Conservation (phyloP, 2,888 invertebrate species). For the Chrysolina americana region DNA sequence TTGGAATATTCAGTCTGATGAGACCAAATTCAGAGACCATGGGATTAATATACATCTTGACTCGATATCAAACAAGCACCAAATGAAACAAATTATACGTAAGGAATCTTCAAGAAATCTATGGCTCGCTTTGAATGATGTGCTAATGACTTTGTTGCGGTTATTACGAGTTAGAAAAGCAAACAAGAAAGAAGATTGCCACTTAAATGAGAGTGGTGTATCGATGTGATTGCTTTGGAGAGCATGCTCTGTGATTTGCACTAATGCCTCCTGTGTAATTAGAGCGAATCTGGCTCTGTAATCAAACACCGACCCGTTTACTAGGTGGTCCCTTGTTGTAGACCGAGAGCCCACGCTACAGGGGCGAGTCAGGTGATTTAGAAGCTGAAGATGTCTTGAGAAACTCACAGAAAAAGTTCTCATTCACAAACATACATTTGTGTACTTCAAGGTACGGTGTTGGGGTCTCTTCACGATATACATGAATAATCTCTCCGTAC, state of each 20-base stretch:
- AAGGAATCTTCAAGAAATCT: not conserved
- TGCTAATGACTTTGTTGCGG: conserved; percentile 28
- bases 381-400: not conserved
- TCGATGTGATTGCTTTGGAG: conserved; percentile 38
- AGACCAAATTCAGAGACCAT: not conserved
- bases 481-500: no score
- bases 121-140: conserved; percentile 5
- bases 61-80: not conserved
- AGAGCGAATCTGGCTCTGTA: conserved; percentile 55
- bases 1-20: not conserved
- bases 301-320: conserved; percentile 53
- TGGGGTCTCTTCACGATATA: no score
- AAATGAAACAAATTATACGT: not conserved
- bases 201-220: conserved; percentile 44
- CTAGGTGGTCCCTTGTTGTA: conserved; percentile 54
- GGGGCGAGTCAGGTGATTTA: not conserved
- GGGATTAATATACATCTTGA: not conserved
- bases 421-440: no score
- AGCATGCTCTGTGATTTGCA: conserved; percentile 52
- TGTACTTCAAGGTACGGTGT: no score
- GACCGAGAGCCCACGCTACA: not conserved
- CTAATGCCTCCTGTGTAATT: conserved; percentile 54
- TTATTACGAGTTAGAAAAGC: conserved; percentile 33
- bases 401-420: no score
- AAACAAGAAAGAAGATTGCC: conserved; percentile 37